These are phyloP conservation scores for Atethmia centrago DNA, from an alignment of 2,888 invertebrate species.

Conservation along the genomic window DNA sequence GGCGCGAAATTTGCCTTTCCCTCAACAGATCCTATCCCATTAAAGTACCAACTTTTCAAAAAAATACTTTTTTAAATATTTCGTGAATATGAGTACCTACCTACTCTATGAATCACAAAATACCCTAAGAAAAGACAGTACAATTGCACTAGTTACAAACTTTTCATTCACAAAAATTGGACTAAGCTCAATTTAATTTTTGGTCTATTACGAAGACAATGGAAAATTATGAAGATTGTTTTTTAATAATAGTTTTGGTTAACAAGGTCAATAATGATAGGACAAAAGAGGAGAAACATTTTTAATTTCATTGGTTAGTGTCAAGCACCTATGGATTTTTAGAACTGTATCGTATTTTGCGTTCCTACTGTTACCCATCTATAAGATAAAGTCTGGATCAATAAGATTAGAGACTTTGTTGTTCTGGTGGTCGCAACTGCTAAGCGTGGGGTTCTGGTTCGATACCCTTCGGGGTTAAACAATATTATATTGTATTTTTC, in stretches of 20 bases:
- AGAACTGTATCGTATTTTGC: background rate
- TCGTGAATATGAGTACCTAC: background rate
- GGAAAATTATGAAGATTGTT: conserved; percentile 13
- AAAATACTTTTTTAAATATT: too few species aligned
- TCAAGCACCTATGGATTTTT: background rate
- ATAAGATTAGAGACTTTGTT: too few species aligned
- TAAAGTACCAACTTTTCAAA: too few species aligned
- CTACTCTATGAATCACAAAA: background rate
- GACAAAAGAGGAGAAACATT: background rate
- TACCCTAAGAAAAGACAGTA: background rate
- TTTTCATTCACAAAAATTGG: conserved; percentile 6
- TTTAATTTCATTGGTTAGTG: background rate
- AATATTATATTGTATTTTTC: too few species aligned
- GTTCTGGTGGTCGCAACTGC: too few species aligned
- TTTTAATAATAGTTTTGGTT: conserved; percentile 2
- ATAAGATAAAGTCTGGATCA: too few species aligned
- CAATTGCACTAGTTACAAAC: background rate
- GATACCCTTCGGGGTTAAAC: background rate
- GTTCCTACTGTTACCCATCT: background rate
- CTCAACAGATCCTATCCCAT: too few species aligned
- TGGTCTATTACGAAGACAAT: conserved; percentile 41
- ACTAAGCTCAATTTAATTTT: conserved; percentile 25
- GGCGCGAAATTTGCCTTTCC: too few species aligned
- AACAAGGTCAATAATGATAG: background rate
- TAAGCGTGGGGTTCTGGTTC: background rate